phyloP scores from a whole-genome alignment of 1,140 invertebrate genomes.

The Bombus confusus region DNA sequence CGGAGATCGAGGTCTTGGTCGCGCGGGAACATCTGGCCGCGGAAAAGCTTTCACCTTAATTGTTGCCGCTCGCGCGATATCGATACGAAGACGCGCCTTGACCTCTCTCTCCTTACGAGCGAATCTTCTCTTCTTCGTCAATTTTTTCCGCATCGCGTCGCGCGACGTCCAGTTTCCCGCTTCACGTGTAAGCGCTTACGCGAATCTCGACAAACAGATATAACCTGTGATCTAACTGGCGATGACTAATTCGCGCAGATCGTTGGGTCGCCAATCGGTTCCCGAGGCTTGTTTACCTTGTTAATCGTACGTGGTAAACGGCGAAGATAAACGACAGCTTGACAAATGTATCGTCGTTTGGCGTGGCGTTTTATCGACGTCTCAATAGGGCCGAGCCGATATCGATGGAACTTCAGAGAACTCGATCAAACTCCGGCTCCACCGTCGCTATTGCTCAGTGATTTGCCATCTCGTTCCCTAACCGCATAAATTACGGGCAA shows the following conservation, averaged over 20 bases:
- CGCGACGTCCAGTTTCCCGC: background rate
- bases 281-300: background rate
- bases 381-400: background rate
- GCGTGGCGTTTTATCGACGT: background rate
- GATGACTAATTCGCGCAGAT: slow-evolving; percentile 19
- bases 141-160: too few species aligned
- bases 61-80: background rate
- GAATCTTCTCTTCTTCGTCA: background rate
- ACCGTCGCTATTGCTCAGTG: background rate
- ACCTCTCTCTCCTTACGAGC: background rate
- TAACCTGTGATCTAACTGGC: background rate
- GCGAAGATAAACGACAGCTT: background rate
- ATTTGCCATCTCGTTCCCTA: background rate
- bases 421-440: background rate
- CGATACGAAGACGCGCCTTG: background rate
- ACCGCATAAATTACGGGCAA: too few species aligned
- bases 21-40: slow-evolving; percentile 1
- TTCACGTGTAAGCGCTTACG: background rate
- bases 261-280: background rate
- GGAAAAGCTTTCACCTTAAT: slow-evolving; percentile 59
- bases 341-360: background rate
- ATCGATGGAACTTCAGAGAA: background rate
- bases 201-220: background rate
- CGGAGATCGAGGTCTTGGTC: slow-evolving; percentile 48
- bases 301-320: background rate